Conservation (phyloP, 2,888 invertebrate species). For the Synanthedon formicaeformis region DNA sequence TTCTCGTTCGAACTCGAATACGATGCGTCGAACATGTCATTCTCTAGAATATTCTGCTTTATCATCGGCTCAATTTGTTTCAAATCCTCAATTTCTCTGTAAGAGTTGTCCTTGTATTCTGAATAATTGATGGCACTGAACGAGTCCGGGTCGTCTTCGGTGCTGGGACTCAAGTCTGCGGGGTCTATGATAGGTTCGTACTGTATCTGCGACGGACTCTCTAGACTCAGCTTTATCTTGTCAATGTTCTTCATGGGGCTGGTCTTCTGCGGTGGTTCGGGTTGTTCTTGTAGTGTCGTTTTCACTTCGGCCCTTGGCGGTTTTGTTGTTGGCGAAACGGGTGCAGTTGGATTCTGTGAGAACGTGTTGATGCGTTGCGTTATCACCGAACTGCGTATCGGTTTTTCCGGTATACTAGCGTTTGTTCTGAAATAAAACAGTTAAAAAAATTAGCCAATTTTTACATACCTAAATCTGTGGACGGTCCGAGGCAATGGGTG, state of each 20-base stretch:
- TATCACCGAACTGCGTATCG: constrained; percentile 74
- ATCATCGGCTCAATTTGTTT: constrained; percentile 62
- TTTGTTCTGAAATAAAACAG: constrained; percentile 27
- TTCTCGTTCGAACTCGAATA: constrained; percentile 67
- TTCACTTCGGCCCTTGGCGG: constrained; percentile 18
- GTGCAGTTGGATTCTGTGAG: constrained; percentile 22
- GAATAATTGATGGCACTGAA: constrained; percentile 50
- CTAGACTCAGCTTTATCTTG: constrained; percentile 60
- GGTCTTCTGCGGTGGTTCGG: constrained; percentile 33
- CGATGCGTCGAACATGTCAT: constrained; percentile 63
- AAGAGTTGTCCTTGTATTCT: constrained; percentile 27
- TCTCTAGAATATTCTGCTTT: constrained; percentile 64
- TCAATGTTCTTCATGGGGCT: constrained; percentile 62
- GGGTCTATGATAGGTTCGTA: constrained; percentile 62
- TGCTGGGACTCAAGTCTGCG: constrained; percentile 51
- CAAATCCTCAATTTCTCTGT: constrained; percentile 35
- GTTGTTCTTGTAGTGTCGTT: constrained; percentile 21
- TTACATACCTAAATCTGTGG: neutral
- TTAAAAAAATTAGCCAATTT: neutral
- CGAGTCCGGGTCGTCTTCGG: constrained; percentile 43
- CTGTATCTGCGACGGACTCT: constrained; percentile 63
- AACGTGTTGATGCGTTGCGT: constrained; percentile 74
- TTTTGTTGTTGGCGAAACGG: constrained; percentile 21
- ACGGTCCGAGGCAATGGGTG: too few relatives aligned
- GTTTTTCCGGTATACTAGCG: constrained; percentile 72